phyloP scores from a whole-genome alignment of 1,140 invertebrate genomes.

The Diploscapter pachys region DNA sequence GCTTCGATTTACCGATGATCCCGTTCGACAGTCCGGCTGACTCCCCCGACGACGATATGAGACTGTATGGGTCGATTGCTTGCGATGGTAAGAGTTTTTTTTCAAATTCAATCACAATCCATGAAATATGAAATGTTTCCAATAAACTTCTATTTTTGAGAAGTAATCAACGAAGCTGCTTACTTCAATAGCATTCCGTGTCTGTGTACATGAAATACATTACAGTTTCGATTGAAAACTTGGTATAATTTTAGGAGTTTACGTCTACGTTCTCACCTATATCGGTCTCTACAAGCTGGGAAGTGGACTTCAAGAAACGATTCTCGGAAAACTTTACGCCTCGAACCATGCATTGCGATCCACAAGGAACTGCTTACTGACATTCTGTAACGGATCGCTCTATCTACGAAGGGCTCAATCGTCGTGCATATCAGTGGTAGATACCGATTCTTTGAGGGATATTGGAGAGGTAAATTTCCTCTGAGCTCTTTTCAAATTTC shows the following conservation, averaged over 20 bases:
- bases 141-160: too few relatives aligned
- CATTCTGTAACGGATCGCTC: conserved; percentile 50
- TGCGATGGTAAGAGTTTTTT: conserved; percentile 23
- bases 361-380: conserved; percentile 30
- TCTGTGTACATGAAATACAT: too few relatives aligned
- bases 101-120: background rate
- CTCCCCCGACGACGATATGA: conserved; percentile 28
- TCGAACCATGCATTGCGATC: conserved; percentile 43
- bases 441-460: conserved; percentile 49
- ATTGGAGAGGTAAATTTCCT: conserved; percentile 45
- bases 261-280: conserved; percentile 48
- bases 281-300: conserved; percentile 55
- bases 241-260: conserved; percentile 28
- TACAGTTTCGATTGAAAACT: too few relatives aligned
- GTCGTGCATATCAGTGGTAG: conserved; percentile 52
- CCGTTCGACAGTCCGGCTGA: conserved; percentile 23
- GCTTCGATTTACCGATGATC: conserved; percentile 19
- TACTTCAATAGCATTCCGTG: too few relatives aligned
- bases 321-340: conserved; percentile 48
- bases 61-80: conserved; percentile 24
- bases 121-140: too few relatives aligned
- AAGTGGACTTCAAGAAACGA: conserved; percentile 52
- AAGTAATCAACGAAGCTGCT: too few relatives aligned
- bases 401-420: conserved; percentile 52
- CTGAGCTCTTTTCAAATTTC: too few relatives aligned